Conservation (phyloP, 2,888 invertebrate species). For the Eilema sororculum region DNA sequence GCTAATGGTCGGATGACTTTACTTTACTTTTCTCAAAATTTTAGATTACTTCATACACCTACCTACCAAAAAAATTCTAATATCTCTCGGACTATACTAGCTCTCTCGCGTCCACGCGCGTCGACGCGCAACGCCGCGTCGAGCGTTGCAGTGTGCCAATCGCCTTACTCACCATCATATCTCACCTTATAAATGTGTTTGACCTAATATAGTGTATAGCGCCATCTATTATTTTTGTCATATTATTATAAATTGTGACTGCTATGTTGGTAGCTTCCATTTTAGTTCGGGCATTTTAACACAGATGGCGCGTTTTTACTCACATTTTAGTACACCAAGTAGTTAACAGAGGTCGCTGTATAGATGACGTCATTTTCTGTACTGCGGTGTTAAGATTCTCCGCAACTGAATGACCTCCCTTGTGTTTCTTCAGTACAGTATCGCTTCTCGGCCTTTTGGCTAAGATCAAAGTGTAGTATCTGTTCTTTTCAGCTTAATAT, state of each 20-base stretch:
- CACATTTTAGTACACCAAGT: neutral
- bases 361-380: neutral
- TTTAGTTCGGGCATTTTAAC: neutral
- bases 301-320: neutral
- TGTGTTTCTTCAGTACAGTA: accelerated
- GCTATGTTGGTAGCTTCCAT: neutral
- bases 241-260: neutral
- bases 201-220: neutral
- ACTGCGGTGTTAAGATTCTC: slow-evolving; percentile 11
- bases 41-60: no score
- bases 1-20: no score
- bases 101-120: no score
- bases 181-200: no score
- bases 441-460: slow-evolving; percentile 20
- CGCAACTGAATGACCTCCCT: slow-evolving; percentile 6
- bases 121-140: no score
- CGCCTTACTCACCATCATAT: no score
- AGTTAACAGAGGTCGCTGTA: slow-evolving; percentile 4
- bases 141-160: no score
- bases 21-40: no score
- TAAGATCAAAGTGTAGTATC: slow-evolving; percentile 20
- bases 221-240: neutral
- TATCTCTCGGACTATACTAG: no score
- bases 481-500: slow-evolving; percentile 20
- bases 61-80: no score